phyloP scores from a whole-genome alignment of 64 coral and sea anemone genomes.

The Dendrophyllia cribrosa region DNA sequence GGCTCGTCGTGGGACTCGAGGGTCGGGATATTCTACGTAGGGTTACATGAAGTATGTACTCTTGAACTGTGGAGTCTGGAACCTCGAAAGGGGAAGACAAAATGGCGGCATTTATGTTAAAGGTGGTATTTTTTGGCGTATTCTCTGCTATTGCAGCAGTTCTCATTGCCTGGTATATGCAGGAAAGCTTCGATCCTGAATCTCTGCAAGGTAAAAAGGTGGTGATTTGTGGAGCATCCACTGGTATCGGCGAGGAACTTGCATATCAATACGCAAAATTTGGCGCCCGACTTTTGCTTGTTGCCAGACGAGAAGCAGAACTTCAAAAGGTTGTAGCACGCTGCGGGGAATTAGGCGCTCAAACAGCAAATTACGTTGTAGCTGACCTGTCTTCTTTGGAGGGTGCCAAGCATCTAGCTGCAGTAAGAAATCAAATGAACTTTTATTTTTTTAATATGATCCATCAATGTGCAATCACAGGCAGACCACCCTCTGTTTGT shows the following conservation, averaged over 20 bases:
- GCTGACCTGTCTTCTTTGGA: conserved; percentile 88
- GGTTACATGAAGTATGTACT: no score
- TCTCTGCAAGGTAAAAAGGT: conserved; percentile 72
- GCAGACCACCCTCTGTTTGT: no score
- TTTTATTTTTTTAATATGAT: no score
- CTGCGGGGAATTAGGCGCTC: conserved; percentile 72
- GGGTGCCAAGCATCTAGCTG: conserved; percentile 53
- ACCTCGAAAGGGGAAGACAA: neutral
- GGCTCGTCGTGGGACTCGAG: no score
- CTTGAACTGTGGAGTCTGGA: neutral
- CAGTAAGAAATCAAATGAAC: neutral
- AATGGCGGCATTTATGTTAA: neutral
- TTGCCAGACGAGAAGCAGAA: conserved; percentile 72
- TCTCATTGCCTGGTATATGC: conserved; percentile 70
- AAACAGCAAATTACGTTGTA: conserved; percentile 65
- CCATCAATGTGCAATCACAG: no score
- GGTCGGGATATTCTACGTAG: no score
- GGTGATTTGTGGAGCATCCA: conserved; percentile 74
- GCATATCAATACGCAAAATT: conserved; percentile 79
- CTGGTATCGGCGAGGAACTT: conserved; percentile 80
- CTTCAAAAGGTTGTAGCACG: conserved; percentile 64
- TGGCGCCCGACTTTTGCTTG: conserved; percentile 76
- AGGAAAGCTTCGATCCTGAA: conserved; percentile 54
- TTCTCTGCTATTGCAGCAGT: conserved; percentile 43
- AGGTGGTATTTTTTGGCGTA: conserved; percentile 30